These are phyloP conservation scores for Lacanobia wlatinum DNA, from an alignment of 2,888 invertebrate genomes.

Conservation along the genomic window DNA sequence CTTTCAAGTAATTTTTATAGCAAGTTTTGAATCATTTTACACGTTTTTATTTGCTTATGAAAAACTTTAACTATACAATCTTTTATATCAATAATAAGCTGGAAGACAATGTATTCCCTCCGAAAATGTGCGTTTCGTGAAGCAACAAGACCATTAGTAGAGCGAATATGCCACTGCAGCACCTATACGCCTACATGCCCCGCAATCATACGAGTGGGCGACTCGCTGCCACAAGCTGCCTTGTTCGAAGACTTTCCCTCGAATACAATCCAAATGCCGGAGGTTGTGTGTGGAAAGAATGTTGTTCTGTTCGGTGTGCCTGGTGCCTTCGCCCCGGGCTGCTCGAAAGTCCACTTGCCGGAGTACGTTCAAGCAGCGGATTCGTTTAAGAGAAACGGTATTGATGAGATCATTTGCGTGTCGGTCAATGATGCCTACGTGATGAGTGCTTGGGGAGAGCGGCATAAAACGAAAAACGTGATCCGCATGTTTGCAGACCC, in stretches of 20 bases:
- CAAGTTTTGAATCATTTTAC: not conserved
- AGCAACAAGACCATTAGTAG: conserved; percentile 9
- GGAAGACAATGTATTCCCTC: conserved; percentile 9
- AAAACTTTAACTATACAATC: not conserved
- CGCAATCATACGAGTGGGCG: conserved; percentile 90
- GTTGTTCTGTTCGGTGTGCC: conserved; percentile 97
- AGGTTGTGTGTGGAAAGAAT: conserved; percentile 94
- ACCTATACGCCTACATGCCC: rapidly evolving
- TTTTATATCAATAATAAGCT: not conserved
- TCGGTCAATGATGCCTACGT: conserved; percentile 99
- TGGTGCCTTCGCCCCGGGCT: conserved; percentile 98
- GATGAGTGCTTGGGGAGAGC: conserved; percentile 97
- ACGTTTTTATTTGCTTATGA: not conserved
- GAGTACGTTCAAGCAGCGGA: conserved; percentile 95
- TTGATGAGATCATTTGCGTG: conserved; percentile 95
- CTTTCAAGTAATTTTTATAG: conserved; percentile 11
- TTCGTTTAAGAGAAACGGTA: conserved; percentile 93
- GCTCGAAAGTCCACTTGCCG: conserved; percentile 97
- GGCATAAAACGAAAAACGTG: conserved; percentile 95
- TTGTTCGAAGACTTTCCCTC: conserved; percentile 96
- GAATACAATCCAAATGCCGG: conserved; percentile 95
- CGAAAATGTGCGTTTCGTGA: not conserved
- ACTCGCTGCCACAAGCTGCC: conserved; percentile 94
- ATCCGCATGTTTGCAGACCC: conserved; percentile 77
- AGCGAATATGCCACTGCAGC: not conserved